Percentiles rank a stretch among this genome's conserved stretches.
These are phyloP conservation scores for Aphaenogaster rudis DNA, from an alignment of 1,140 invertebrate genomes.

Conservation along the genomic window DNA sequence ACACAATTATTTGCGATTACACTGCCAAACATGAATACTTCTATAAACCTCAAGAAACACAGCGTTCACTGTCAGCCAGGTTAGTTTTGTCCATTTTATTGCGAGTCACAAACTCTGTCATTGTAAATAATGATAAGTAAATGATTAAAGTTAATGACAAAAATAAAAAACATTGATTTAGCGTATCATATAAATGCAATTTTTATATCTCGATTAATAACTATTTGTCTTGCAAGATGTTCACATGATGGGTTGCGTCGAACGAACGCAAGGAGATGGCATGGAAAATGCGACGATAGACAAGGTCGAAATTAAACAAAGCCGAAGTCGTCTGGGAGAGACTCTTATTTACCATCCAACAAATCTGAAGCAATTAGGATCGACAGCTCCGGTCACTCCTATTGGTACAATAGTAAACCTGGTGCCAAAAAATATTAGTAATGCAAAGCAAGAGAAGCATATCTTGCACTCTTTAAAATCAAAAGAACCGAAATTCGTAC, in stretches of 20 bases:
- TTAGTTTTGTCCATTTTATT: neutral
- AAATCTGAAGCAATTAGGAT: conserved; percentile 83
- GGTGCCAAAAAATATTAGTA: conserved; percentile 81
- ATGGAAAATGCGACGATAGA: conserved; percentile 85
- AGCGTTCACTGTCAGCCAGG: conserved; percentile 50
- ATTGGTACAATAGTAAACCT: conserved; percentile 86
- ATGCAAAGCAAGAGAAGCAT: conserved; percentile 82
- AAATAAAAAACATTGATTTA: neutral
- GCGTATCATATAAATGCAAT: neutral
- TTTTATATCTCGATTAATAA: neutral
- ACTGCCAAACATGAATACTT: conserved; percentile 48
- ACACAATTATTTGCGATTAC: neutral
- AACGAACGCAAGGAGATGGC: conserved; percentile 87
- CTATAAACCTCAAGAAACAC: conserved; percentile 27
- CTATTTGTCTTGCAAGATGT: conserved; percentile 71
- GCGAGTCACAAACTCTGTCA: neutral
- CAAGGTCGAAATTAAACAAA: conserved; percentile 75
- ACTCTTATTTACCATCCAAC: conserved; percentile 86
- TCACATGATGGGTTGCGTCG: conserved; percentile 76
- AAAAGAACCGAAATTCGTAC: conserved; percentile 94
- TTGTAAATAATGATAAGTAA: neutral
- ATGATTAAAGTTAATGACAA: neutral
- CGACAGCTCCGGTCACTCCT: conserved; percentile 83
- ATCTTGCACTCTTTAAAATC: conserved; percentile 87
- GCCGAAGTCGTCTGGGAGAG: conserved; percentile 81